Evolutionary conservation across 1,140 invertebrate genomes (phyloP).

Genomic region (Drosophila ironensis): DNA sequence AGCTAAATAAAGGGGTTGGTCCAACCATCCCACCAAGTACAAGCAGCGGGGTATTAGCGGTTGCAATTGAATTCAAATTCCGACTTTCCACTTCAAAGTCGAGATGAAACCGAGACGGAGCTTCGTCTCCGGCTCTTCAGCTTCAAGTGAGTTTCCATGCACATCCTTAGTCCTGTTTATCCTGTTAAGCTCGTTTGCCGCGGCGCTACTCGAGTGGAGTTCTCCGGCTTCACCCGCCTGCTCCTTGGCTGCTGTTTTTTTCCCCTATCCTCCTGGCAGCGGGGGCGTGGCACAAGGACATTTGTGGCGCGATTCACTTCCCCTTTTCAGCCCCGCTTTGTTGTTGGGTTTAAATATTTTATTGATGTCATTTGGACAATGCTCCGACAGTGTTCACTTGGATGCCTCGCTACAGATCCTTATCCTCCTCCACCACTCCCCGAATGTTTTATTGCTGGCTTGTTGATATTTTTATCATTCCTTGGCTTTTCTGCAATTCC

Average conservation of each 20-base stretch:
- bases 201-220: constrained; percentile 33
- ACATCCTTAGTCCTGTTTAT: constrained; percentile 48
- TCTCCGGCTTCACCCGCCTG: background rate
- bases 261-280: background rate
- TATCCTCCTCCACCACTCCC: constrained; percentile 8
- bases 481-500: constrained; percentile 10
- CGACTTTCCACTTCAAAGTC: constrained; percentile 62
- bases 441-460: constrained; percentile 66
- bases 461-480: constrained; percentile 70
- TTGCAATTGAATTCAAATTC: constrained; percentile 75
- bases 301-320: constrained; percentile 7
- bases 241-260: constrained; percentile 22
- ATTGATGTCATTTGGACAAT: constrained; percentile 74
- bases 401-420: constrained; percentile 25
- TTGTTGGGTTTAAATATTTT: constrained; percentile 58
- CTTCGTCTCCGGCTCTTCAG: constrained; percentile 12
- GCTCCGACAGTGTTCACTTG: constrained; percentile 56
- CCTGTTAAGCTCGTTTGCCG: constrained; percentile 46
- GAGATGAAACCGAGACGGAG: constrained; percentile 58
- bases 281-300: constrained; percentile 23
- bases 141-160: constrained; percentile 32
- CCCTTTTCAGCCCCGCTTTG: constrained; percentile 27
- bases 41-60: constrained; percentile 34
- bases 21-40: no score
- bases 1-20: background rate